phyloP scores from a whole-genome alignment of 2,113 vertebrate genomes.

The Pollimyrus isidori region DNA sequence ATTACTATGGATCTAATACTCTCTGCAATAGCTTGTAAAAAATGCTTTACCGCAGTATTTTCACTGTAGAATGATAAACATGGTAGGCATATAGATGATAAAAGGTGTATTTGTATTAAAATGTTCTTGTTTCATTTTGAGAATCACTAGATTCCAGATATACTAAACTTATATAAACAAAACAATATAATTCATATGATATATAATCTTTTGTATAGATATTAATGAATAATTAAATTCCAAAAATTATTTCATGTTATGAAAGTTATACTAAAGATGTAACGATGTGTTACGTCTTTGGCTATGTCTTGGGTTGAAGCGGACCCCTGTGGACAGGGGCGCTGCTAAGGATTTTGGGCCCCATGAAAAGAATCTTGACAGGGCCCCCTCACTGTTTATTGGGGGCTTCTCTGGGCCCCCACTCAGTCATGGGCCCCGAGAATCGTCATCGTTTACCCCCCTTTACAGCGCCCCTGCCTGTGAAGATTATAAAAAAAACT shows the following conservation, averaged over 20 bases:
- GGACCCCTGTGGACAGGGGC: too few species aligned
- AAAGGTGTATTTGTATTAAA: neutral
- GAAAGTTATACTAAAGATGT: neutral
- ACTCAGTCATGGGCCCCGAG: too few species aligned
- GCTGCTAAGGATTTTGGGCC: too few species aligned
- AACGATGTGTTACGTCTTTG: neutral
- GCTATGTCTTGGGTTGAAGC: neutral
- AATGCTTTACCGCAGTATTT: neutral
- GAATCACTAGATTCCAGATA: neutral
- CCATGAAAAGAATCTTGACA: too few species aligned
- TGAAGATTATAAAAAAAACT: neutral
- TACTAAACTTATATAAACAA: neutral
- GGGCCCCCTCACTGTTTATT: too few species aligned
- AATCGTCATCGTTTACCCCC: too few species aligned
- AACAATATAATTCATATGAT: neutral
- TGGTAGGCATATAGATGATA: neutral
- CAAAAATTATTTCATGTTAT: neutral
- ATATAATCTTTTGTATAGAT: neutral
- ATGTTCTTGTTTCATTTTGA: neutral
- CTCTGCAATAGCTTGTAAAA: neutral
- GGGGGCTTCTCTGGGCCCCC: too few species aligned
- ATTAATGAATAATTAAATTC: neutral
- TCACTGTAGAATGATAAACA: neutral
- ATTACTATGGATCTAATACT: neutral
- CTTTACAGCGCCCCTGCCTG: too few species aligned